These are phyloP conservation scores for Alouatta palliata DNA, from an alignment of 2,113 vertebrate species.

Conservation along the genomic window DNA sequence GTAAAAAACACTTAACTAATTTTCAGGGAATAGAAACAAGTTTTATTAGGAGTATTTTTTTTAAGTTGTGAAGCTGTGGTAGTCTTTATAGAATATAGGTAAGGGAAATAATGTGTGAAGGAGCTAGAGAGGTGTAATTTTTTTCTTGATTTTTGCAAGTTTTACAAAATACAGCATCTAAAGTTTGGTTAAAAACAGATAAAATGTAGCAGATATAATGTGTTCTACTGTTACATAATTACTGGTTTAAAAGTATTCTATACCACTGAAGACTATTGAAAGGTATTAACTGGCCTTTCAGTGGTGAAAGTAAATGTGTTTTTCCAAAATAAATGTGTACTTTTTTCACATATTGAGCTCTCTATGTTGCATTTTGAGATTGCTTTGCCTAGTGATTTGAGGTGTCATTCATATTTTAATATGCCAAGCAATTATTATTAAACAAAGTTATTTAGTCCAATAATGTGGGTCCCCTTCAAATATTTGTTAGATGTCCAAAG, in stretches of 20 bases:
- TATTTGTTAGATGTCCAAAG: not conserved
- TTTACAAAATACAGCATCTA: not conserved
- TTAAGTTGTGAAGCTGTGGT: not conserved
- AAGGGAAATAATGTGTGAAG: constrained; percentile 57
- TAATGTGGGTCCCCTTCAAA: not conserved
- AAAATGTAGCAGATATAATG: not conserved
- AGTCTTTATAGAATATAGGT: constrained; percentile 45
- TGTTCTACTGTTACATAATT: constrained; percentile 7
- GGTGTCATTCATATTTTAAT: not conserved
- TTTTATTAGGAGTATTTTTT: constrained; percentile 56
- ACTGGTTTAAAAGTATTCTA: not conserved
- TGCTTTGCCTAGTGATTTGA: constrained; percentile 3
- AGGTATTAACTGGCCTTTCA: not conserved
- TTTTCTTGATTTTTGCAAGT: constrained; percentile 27
- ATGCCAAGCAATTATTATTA: not conserved
- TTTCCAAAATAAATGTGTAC: not conserved
- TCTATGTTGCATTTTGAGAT: not conserved
- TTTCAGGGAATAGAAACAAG: constrained; percentile 52
- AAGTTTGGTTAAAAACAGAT: constrained; percentile 10
- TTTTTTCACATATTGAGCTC: not conserved
- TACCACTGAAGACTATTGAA: not conserved
- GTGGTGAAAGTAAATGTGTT: not conserved
- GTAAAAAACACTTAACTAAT: constrained; percentile 55
- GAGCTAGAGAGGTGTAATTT: constrained; percentile 13
- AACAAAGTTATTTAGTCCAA: constrained; percentile 2